Evolutionary conservation across 2,113 vertebrate genomes (phyloP).

Genomic region (Varanus salvator): DNA sequence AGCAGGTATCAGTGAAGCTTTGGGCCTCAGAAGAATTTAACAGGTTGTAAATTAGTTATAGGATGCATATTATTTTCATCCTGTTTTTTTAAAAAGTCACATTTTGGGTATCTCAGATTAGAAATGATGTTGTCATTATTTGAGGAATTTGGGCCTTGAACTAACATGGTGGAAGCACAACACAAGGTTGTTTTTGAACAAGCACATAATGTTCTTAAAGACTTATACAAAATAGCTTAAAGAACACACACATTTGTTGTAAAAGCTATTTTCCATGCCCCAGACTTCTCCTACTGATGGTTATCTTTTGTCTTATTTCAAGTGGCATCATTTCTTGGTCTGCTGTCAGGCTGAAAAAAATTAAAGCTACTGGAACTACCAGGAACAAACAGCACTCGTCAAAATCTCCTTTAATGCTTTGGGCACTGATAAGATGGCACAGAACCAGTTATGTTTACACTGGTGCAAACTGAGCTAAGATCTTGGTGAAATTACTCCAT

Average conservation of each 20-base stretch:
- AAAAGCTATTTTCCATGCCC: not conserved
- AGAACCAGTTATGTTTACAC: slow-evolving; percentile 27
- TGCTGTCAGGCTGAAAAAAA: not conserved
- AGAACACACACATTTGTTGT: not conserved
- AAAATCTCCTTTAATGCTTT: not conserved
- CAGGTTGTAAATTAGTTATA: slow-evolving; percentile 21
- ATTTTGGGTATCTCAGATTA: slow-evolving; percentile 42
- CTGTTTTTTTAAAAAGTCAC: slow-evolving; percentile 30
- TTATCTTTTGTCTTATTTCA: slow-evolving; percentile 3
- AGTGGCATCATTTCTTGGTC: not conserved
- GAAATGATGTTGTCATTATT: slow-evolving; percentile 28
- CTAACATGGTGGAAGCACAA: not conserved
- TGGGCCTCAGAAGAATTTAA: not conserved
- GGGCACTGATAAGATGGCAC: fast-evolving
- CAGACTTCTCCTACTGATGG: not conserved
- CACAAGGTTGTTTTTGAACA: not conserved
- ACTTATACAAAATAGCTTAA: fast-evolving
- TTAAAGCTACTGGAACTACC: not conserved
- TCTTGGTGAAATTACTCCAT: not conserved
- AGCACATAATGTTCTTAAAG: not conserved
- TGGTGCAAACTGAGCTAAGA: slow-evolving; percentile 22
- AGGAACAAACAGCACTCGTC: slow-evolving; percentile 4
- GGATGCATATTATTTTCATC: slow-evolving; percentile 5
- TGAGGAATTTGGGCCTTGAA: not conserved
- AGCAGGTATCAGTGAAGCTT: not conserved